phyloP scores from a whole-genome alignment of 1,140 invertebrate genomes.

The Magallana gigas region DNA sequence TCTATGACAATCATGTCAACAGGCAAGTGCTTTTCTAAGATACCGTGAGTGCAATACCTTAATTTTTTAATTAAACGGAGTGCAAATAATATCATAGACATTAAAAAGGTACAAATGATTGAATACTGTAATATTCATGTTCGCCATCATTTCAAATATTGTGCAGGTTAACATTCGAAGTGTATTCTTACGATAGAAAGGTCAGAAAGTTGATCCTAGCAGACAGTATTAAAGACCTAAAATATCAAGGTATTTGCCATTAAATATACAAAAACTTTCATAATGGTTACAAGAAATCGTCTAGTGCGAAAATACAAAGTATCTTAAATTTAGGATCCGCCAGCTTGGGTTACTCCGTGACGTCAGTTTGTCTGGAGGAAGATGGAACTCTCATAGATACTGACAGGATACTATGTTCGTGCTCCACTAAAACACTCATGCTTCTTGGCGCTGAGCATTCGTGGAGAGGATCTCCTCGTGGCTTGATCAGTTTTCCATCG shows the following conservation, averaged over 20 bases:
- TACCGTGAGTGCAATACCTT: no score
- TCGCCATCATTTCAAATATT: not conserved
- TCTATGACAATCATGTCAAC: slow-evolving; percentile 3
- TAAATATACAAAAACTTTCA: not conserved
- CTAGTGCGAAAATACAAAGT: no score
- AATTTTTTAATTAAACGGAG: no score
- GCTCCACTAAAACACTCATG: not conserved
- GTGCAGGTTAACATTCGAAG: slow-evolving; percentile 32
- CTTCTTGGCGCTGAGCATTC: slow-evolving; percentile 15
- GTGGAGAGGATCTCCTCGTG: slow-evolving; percentile 7
- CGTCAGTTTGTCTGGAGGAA: slow-evolving; percentile 25
- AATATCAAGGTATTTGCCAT: slow-evolving; percentile 24
- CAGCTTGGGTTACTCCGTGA: slow-evolving; percentile 5
- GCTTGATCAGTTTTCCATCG: not conserved
- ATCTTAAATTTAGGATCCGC: not conserved
- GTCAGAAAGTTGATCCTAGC: slow-evolving; percentile 28
- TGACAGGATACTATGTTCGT: not conserved
- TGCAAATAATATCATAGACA: no score
- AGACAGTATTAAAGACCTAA: slow-evolving; percentile 6
- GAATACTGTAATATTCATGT: not conserved
- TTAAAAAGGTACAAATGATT: no score
- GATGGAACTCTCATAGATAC: slow-evolving; percentile 28
- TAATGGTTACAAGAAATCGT: no score
- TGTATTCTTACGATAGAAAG: slow-evolving; percentile 32
- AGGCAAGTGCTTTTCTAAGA: not conserved